Conservation (phyloP, 2,113 vertebrate species). For the Parus major region DNA sequence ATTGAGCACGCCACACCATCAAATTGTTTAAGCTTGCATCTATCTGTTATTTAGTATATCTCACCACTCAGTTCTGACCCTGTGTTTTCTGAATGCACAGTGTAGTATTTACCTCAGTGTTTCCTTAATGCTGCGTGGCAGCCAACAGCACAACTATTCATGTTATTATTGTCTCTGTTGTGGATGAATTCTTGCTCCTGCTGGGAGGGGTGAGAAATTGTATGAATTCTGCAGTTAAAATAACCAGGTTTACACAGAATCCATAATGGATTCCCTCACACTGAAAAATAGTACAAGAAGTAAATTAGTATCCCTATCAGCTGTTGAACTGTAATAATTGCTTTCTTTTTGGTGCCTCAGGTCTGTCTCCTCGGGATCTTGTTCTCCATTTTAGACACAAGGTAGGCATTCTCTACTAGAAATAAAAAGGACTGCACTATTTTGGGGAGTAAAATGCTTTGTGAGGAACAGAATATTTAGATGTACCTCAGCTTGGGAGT, state of each 20-base stretch:
- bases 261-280: accelerated
- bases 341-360: slow-evolving; percentile 70
- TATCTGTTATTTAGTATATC: not conserved
- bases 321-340: not conserved
- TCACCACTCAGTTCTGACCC: not conserved
- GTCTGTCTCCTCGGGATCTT: slow-evolving; percentile 93
- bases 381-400: slow-evolving; percentile 97
- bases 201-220: not conserved
- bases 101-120: not conserved
- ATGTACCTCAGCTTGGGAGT: not conserved
- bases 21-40: not conserved
- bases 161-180: not conserved
- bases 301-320: not conserved
- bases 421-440: not conserved
- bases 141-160: not conserved
- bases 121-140: not conserved
- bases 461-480: not conserved
- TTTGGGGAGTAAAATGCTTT: not conserved
- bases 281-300: not conserved
- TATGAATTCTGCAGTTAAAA: not conserved
- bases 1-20: not conserved
- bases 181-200: not conserved
- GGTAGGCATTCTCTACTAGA: slow-evolving; percentile 70
- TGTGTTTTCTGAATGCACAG: not conserved
- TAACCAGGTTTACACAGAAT: not conserved